Conservation (phyloP, 2,888 invertebrate species). For the Notodonta dromedarius region DNA sequence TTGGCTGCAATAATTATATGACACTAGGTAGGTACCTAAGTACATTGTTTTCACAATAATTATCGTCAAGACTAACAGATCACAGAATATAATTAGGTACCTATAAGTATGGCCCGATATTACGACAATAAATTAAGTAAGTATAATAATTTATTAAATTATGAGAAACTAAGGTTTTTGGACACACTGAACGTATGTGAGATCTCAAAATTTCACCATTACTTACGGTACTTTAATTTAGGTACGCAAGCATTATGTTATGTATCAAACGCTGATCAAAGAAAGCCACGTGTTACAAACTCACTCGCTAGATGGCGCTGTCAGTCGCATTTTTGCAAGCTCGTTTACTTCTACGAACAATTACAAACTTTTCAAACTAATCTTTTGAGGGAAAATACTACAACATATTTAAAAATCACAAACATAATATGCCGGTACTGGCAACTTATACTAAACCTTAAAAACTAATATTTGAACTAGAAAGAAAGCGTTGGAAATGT, state of each 20-base stretch:
- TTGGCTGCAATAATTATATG: constrained; percentile 33
- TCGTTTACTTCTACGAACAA: constrained; percentile 14
- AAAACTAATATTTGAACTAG: constrained; percentile 59
- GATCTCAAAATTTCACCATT: constrained; percentile 9
- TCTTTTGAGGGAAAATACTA: constrained; percentile 27
- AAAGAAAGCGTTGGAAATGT: constrained; percentile 73
- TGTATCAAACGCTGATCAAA: too few relatives aligned
- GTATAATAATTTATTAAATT: neutral
- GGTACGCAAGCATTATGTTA: too few relatives aligned
- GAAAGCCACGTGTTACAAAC: too few relatives aligned
- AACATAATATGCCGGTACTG: constrained; percentile 44
- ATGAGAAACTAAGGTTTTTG: neutral
- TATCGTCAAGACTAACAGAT: constrained; percentile 44
- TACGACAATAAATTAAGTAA: neutral
- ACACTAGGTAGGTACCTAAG: constrained; percentile 20
- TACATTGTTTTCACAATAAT: constrained; percentile 17
- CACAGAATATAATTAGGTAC: constrained; percentile 41
- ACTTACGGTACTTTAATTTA: neutral
- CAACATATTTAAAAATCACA: constrained; percentile 44
- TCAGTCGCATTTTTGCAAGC: constrained; percentile 14
- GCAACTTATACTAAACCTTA: constrained; percentile 43
- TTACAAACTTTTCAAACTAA: neutral
- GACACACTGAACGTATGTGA: neutral
- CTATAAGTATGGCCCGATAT: constrained; percentile 40
- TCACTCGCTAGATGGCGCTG: constrained; percentile 37